These are phyloP conservation scores for Heliconius charithonia DNA, from an alignment of 2,888 invertebrate species.

Conservation along the genomic window DNA sequence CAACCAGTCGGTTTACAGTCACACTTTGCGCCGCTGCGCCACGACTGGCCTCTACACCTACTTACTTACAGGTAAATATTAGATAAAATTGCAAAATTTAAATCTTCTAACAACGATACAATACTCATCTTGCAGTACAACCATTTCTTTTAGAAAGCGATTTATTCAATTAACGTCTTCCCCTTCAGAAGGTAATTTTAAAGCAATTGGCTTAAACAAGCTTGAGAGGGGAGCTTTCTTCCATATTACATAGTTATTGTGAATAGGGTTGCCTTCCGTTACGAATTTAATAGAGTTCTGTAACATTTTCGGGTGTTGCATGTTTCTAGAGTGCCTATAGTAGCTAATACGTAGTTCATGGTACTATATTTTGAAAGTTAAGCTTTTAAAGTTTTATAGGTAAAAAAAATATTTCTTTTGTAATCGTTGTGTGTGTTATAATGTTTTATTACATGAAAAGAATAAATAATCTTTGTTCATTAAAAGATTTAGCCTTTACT, in stretches of 20 bases:
- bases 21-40: no score
- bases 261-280: slow-evolving; percentile 16
- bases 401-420: background rate
- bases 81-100: background rate
- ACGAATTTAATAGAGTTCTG: slow-evolving; percentile 7
- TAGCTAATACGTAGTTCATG: no score
- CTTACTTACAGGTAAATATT: background rate
- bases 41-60: no score
- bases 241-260: slow-evolving; percentile 12
- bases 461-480: no score
- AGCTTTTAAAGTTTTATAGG: no score
- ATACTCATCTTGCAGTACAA: slow-evolving; percentile 23
- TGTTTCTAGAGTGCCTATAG: background rate
- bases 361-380: background rate
- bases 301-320: background rate
- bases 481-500: no score
- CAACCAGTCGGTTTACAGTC: no score
- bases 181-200: slow-evolving; percentile 71
- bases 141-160: slow-evolving; percentile 62
- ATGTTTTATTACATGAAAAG: no score
- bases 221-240: slow-evolving; percentile 69
- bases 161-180: slow-evolving; percentile 78
- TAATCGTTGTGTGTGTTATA: background rate
- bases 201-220: slow-evolving; percentile 76
- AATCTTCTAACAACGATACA: background rate